These are phyloP conservation scores for Myiotriccus ornatus DNA, from an alignment of 2,797 vertebrate genomes.

Conservation along the genomic window DNA sequence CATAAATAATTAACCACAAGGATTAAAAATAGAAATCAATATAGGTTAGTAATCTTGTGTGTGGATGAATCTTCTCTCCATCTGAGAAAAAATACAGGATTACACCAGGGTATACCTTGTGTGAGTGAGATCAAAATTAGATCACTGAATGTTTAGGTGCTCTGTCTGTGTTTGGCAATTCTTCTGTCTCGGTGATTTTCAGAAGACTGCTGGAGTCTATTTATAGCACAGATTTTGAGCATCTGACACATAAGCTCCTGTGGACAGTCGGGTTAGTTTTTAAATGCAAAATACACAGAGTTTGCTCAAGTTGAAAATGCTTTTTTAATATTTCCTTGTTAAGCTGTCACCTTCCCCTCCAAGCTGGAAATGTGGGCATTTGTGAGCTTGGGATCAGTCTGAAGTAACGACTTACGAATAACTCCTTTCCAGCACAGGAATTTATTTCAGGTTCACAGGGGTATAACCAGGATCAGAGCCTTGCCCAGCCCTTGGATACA, in stretches of 20 bases:
- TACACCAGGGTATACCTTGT: not conserved
- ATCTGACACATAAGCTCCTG: slow-evolving; percentile 26
- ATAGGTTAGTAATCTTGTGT: not conserved
- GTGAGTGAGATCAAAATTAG: slow-evolving; percentile 8
- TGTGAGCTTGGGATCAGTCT: not conserved
- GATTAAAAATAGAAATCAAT: slow-evolving; percentile 59
- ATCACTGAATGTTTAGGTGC: slow-evolving; percentile 22
- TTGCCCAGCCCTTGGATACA: not conserved
- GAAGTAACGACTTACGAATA: not conserved
- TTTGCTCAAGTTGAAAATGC: not conserved
- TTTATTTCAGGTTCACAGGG: not conserved
- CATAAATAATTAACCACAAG: slow-evolving; percentile 53
- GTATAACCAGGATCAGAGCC: not conserved
- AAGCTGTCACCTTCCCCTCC: not conserved
- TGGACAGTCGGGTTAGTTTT: not conserved
- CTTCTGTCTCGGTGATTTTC: not conserved
- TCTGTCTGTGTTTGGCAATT: slow-evolving; percentile 4
- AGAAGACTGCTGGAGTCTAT: not conserved
- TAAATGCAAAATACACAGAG: not conserved
- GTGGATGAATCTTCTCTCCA: not conserved
- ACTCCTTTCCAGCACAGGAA: not conserved
- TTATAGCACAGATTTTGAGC: slow-evolving; percentile 42
- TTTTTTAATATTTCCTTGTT: not conserved
- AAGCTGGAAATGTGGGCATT: not conserved
- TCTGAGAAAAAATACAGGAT: not conserved